phyloP scores from a whole-genome alignment of 2,113 vertebrate genomes.

The Brachirus orientalis region DNA sequence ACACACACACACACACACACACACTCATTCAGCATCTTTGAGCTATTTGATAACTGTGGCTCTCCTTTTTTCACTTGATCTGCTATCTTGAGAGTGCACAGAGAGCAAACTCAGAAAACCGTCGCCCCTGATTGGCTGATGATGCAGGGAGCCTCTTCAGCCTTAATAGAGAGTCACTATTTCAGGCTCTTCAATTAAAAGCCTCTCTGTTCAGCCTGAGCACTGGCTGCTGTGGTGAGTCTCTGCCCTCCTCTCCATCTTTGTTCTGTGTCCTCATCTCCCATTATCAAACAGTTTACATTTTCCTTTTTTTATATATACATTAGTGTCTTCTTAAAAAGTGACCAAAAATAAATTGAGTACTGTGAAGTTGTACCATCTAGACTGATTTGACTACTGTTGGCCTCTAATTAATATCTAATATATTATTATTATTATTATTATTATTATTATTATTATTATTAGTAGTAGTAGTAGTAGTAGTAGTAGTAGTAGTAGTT shows the following conservation, averaged over 20 bases:
- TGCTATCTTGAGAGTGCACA: constrained; percentile 50
- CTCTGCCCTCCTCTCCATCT: constrained; percentile 34
- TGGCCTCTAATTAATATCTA: no score
- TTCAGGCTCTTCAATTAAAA: constrained; percentile 74
- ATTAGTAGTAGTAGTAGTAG: no score
- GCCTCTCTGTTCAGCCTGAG: constrained; percentile 52
- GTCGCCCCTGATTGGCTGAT: constrained; percentile 51
- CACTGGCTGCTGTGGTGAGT: constrained; percentile 56
- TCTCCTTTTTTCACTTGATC: not conserved
- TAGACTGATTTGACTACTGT: no score
- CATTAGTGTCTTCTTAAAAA: no score
- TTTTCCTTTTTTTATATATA: no score
- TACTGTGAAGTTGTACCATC: no score
- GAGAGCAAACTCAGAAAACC: constrained; percentile 55
- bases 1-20: constrained; percentile 8
- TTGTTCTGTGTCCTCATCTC: constrained; percentile 27
- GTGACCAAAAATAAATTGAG: not conserved
- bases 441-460: no score
- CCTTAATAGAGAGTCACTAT: constrained; percentile 70
- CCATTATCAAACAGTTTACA: no score
- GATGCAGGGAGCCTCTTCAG: constrained; percentile 48
- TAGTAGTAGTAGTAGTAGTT: no score
- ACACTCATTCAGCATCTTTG: constrained; percentile 35
- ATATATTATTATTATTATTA: no score
- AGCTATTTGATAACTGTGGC: constrained; percentile 34